These are phyloP conservation scores for Cetonia aurata DNA, from an alignment of 2,888 invertebrate genomes.

Conservation along the genomic window DNA sequence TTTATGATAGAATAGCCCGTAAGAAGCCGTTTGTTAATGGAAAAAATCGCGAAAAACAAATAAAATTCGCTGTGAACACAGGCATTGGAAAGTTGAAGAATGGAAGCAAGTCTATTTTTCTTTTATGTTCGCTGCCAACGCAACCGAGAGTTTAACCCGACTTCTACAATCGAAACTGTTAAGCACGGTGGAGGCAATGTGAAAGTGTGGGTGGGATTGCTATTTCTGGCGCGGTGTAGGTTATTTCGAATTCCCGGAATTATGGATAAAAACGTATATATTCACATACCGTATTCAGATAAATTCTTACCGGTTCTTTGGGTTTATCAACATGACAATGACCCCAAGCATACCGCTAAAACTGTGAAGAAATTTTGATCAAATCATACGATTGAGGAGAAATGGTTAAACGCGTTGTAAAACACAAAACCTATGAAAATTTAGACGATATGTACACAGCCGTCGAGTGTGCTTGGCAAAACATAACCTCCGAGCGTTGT, in stretches of 20 bases:
- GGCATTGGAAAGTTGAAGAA: constrained; percentile 1
- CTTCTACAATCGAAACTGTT: no score
- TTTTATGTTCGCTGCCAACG: no score
- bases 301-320: not conserved
- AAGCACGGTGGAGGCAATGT: no score
- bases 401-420: constrained; percentile 1
- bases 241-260: no score
- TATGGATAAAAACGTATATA: constrained; percentile 7
- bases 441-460: constrained; percentile 16
- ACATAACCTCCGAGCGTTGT: constrained; percentile 12
- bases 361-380: not conserved
- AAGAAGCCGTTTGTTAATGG: constrained; percentile 10
- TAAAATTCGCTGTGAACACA: not conserved
- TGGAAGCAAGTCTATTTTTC: no score
- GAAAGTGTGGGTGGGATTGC: no score
- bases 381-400: constrained; percentile 11
- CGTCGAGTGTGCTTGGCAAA: constrained; percentile 5
- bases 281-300: constrained; percentile 15
- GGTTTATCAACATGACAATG: no score
- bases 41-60: not conserved
- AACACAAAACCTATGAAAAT: constrained; percentile 11
- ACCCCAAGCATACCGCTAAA: no score
- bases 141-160: no score
- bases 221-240: no score
- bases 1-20: constrained; percentile 13